A percentile compares a stretch with the other conserved stretches of the same genome.
phyloP scores from a whole-genome alignment of 2,797 vertebrate genomes.

The Amphiprion clarkii region DNA sequence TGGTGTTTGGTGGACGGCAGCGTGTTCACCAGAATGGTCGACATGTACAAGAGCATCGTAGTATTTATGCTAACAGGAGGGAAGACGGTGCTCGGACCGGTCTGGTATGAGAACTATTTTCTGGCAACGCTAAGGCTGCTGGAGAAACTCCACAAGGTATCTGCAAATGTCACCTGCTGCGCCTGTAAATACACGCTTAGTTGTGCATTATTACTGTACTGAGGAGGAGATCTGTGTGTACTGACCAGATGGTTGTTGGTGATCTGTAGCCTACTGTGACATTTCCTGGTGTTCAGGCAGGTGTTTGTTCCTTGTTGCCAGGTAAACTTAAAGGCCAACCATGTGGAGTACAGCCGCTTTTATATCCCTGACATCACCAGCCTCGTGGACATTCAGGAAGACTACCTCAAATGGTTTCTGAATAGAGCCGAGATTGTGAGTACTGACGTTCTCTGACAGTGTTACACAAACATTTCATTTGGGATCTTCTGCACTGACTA shows the following conservation, averaged over 20 bases:
- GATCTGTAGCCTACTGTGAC: not conserved
- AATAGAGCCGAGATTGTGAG: slow-evolving; percentile 95
- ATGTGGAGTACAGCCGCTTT: slow-evolving; percentile 94
- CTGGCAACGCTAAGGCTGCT: slow-evolving; percentile 92
- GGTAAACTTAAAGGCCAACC: slow-evolving; percentile 95
- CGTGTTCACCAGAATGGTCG: slow-evolving; percentile 93
- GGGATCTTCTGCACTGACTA: not conserved
- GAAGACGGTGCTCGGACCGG: slow-evolving; percentile 91
- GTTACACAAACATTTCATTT: not conserved
- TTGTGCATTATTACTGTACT: not conserved
- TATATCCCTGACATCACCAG: slow-evolving; percentile 96
- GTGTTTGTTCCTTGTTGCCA: slow-evolving; percentile 66
- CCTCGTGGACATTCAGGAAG: slow-evolving; percentile 97
- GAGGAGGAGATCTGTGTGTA: slow-evolving; percentile 5
- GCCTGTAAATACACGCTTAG: not conserved
- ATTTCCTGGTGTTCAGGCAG: slow-evolving; percentile 23
- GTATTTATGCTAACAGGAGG: slow-evolving; percentile 94
- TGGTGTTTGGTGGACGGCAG: slow-evolving; percentile 93
- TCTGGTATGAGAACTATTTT: slow-evolving; percentile 94
- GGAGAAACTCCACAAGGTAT: slow-evolving; percentile 97
- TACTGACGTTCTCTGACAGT: slow-evolving; percentile 23
- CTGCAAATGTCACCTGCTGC: not conserved
- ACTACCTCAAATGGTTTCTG: slow-evolving; percentile 99
- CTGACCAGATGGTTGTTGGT: not conserved
- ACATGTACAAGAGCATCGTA: slow-evolving; percentile 95